These are phyloP conservation scores for Apocheima hispidaria DNA, from an alignment of 2,888 invertebrate species.

Conservation along the genomic window DNA sequence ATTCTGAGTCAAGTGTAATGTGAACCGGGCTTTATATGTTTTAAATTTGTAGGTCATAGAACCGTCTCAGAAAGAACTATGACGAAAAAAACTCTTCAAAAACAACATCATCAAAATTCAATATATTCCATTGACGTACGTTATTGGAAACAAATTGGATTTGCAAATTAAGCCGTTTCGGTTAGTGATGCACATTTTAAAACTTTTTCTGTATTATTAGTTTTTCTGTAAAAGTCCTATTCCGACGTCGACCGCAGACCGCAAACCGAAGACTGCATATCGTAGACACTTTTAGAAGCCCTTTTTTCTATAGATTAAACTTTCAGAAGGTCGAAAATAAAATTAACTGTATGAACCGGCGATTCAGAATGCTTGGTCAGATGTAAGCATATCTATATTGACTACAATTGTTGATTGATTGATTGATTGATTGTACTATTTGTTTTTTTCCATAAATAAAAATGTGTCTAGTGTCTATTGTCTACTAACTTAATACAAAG, in stretches of 20 bases:
- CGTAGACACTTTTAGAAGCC: not conserved
- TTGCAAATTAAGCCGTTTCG: conserved; percentile 62
- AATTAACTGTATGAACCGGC: too few relatives aligned
- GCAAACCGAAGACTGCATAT: not conserved
- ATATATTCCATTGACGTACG: conserved; percentile 59
- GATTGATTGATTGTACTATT: too few relatives aligned
- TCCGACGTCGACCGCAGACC: not conserved
- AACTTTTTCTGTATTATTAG: conserved; percentile 41
- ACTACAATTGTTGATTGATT: too few relatives aligned
- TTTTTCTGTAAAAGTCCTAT: not conserved
- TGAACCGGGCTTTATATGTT: not conserved
- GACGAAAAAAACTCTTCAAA: conserved; percentile 40
- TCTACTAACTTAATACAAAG: too few relatives aligned
- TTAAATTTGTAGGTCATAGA: not conserved
- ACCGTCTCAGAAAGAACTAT: conserved; percentile 32
- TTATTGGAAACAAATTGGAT: conserved; percentile 63
- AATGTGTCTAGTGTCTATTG: too few relatives aligned
- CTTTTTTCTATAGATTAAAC: too few relatives aligned
- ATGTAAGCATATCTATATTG: too few relatives aligned
- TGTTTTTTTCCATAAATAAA: too few relatives aligned
- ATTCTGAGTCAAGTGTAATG: not conserved
- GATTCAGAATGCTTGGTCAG: too few relatives aligned
- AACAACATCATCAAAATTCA: conserved; percentile 61
- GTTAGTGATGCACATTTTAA: conserved; percentile 54
- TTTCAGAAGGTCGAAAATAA: too few relatives aligned